Evolutionary conservation across 1,140 invertebrate genomes (phyloP), one percentile per base, ranked within the genome.

Genomic region (Calliopsis andreniformis): DNA sequence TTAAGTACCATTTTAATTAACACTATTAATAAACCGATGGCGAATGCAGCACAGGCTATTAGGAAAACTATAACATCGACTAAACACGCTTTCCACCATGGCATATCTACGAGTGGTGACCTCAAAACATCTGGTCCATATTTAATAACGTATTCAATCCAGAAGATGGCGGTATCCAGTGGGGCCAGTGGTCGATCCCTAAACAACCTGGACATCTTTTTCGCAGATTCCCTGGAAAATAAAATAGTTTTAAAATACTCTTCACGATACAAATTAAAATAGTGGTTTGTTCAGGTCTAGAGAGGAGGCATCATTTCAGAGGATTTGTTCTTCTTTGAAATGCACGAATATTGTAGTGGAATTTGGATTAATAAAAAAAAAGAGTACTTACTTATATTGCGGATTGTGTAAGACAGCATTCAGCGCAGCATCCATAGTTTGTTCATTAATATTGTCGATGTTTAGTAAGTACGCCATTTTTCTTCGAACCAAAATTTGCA

Each of bases 91-190:
- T 93, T 86, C 86, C 91, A 93, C 89, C 92, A 92, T 0, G 64
- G 35, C 8, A 92, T 75, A 35, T 90, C 80, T 28, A 88, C 56
- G 2, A 84, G 78, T 12, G 88, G 71, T 0, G 92, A 91, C 76
- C 87, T 91, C 23, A 94, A 83, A 28, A 75, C 56, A 25, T 85
- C 92, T 3, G 92, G 93, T 0, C 92, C 91, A 82, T 94, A 92
- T 67, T 93, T 87, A 3, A 93, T 88, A 2, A 94, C 89, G 78
- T 94, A 94, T 80, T 94, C 94, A 6, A 93, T 90, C 93, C 94
- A 94, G 79, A 89, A 94, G 32, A 91, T 86, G 2, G 94, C 93
- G 0, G 89, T 92, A n/a, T 94, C 90, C 58, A 94, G 69, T 0
- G 94, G 90, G 72, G 89, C 89, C 43, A 90, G 84, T 8, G 92